Percentiles rank a stretch among this genome's conserved stretches.
Conservation (phyloP, 1,140 invertebrate species). For the Popillia japonica region DNA sequence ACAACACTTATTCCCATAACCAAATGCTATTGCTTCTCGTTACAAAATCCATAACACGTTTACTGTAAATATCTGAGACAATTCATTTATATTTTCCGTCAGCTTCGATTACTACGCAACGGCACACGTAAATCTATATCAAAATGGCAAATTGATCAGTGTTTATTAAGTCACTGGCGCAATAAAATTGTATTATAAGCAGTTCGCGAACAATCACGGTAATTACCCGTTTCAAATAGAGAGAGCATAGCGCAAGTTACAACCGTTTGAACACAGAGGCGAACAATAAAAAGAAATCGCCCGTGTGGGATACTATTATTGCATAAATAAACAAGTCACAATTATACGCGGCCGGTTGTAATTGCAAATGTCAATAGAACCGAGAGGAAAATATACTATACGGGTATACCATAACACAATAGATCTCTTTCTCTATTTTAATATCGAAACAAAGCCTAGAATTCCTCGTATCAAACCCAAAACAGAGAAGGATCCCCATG, state of each 20-base stretch:
- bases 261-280: slow-evolving; percentile 17
- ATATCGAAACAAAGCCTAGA: slow-evolving; percentile 29
- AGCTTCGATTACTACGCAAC: neutral
- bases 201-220: slow-evolving; percentile 22
- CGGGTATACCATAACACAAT: slow-evolving; percentile 15
- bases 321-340: slow-evolving; percentile 32
- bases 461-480: slow-evolving; percentile 27
- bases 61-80: neutral
- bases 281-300: slow-evolving; percentile 34
- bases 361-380: slow-evolving; percentile 32
- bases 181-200: slow-evolving; percentile 23
- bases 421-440: slow-evolving; percentile 32
- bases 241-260: slow-evolving; percentile 16
- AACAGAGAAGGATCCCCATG: slow-evolving; percentile 25
- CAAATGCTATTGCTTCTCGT: too few relatives aligned
- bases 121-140: slow-evolving; percentile 1
- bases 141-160: slow-evolving; percentile 30
- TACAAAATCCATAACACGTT: neutral
- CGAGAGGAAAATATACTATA: slow-evolving; percentile 12
- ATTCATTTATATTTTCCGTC: neutral
- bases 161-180: slow-evolving; percentile 28
- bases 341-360: slow-evolving; percentile 25
- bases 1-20: too few relatives aligned
- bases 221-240: slow-evolving; percentile 25
- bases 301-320: slow-evolving; percentile 31